These are phyloP conservation scores for Channa argus DNA, from an alignment of 2,113 vertebrate genomes.

Conservation along the genomic window DNA sequence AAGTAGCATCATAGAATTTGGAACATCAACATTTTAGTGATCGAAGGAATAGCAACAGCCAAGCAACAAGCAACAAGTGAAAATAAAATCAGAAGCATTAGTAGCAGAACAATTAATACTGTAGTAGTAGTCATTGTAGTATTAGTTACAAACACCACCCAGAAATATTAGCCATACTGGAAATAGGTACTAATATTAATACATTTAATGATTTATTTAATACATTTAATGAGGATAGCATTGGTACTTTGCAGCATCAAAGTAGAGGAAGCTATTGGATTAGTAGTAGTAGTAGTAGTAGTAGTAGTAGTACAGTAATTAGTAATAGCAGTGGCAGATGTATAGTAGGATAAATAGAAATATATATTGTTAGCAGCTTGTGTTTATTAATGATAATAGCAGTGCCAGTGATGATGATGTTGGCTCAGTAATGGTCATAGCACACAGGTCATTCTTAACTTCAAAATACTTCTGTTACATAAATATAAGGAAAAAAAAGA, in stretches of 20 bases:
- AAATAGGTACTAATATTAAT: no score
- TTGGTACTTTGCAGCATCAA: not conserved
- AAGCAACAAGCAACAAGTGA: no score
- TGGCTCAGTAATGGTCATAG: not conserved
- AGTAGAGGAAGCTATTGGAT: not conserved
- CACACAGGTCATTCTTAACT: not conserved
- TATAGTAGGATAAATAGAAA: no score
- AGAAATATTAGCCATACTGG: not conserved
- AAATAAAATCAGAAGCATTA: not conserved
- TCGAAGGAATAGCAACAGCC: no score
- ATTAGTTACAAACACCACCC: not conserved
- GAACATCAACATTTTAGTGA: no score
- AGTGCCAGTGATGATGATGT: no score
- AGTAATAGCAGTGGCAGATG: not conserved
- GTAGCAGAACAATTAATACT: not conserved
- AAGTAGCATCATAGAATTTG: no score
- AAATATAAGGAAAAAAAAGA: no score
- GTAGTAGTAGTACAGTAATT: not conserved
- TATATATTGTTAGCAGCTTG: not conserved
- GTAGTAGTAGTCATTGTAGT: not conserved
- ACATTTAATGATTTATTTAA: no score
- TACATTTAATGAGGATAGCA: no score
- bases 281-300: not conserved
- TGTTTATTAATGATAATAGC: not conserved
- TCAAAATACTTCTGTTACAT: no score